phyloP scores from a whole-genome alignment of 2,888 invertebrate genomes.

The Isotomurus palustris region DNA sequence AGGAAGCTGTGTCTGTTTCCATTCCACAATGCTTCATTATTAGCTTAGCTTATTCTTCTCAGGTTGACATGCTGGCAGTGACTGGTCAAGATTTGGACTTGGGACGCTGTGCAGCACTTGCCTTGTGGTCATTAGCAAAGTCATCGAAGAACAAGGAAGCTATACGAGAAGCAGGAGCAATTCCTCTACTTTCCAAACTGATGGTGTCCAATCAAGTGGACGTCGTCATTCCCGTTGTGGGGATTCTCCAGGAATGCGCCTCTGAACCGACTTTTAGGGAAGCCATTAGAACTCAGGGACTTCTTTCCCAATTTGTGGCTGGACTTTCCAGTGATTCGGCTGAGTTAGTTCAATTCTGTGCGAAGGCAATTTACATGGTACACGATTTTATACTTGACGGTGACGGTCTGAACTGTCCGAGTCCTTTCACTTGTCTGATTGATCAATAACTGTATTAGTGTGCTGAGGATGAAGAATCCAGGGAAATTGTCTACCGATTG shows the following conservation, averaged over 20 bases:
- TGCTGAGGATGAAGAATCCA: slow-evolving; percentile 67
- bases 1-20: neutral
- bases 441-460: slow-evolving; percentile 52
- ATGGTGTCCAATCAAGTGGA: slow-evolving; percentile 76
- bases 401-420: no score
- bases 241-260: slow-evolving; percentile 79
- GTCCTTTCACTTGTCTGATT: no score
- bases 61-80: slow-evolving; percentile 78
- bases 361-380: slow-evolving; percentile 78
- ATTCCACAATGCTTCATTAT: neutral
- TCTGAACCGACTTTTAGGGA: slow-evolving; percentile 58
- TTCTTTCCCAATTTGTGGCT: slow-evolving; percentile 78
- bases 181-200: slow-evolving; percentile 63
- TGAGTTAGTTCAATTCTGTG: slow-evolving; percentile 79
- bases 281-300: slow-evolving; percentile 80
- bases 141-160: slow-evolving; percentile 72
- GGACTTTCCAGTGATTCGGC: slow-evolving; percentile 69
- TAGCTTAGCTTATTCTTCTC: slow-evolving; percentile 14
- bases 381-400: neutral
- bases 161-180: slow-evolving; percentile 69
- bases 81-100: slow-evolving; percentile 55
- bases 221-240: slow-evolving; percentile 81
- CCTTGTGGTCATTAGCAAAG: slow-evolving; percentile 80
- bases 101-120: slow-evolving; percentile 73
- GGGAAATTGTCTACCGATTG: slow-evolving; percentile 76